These are phyloP conservation scores for Synaphobranchus kaupii DNA, from an alignment of 2,797 vertebrate genomes.

Conservation along the genomic window DNA sequence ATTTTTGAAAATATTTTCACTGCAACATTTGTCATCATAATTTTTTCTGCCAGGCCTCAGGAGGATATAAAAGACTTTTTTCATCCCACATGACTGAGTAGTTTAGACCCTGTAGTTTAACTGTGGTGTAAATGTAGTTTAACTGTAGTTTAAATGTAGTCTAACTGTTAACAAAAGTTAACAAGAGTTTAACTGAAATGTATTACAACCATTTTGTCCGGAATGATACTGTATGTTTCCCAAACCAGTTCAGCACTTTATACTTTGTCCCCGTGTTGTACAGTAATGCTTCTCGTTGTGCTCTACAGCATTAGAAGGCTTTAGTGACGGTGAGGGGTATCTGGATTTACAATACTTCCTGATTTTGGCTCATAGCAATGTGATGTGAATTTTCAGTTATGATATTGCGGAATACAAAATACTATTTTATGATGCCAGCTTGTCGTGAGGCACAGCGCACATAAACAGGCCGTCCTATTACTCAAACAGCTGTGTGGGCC, in stretches of 20 bases:
- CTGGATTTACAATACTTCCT: not conserved
- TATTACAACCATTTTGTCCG: not conserved
- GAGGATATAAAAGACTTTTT: too few relatives aligned
- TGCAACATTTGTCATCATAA: too few relatives aligned
- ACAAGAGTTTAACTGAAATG: not conserved
- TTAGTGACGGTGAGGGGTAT: too few relatives aligned
- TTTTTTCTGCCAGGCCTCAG: too few relatives aligned
- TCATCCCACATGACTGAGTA: not conserved
- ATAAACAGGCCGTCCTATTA: not conserved
- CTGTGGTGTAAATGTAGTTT: not conserved
- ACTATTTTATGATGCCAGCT: not conserved
- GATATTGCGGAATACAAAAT: not conserved
- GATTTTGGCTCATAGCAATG: not conserved
- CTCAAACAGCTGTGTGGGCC: not conserved
- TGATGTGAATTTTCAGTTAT: not conserved
- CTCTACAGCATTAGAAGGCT: too few relatives aligned
- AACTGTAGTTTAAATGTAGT: not conserved
- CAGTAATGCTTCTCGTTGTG: not conserved
- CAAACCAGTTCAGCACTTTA: not conserved
- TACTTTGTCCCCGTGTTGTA: not conserved
- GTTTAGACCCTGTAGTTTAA: not conserved
- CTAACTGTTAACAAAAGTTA: not conserved
- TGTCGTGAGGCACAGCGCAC: not conserved
- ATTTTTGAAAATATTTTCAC: too few relatives aligned
- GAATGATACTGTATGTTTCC: not conserved